phyloP scores from a whole-genome alignment of 2,888 invertebrate species.

The Acanthosoma haemorrhoidale region DNA sequence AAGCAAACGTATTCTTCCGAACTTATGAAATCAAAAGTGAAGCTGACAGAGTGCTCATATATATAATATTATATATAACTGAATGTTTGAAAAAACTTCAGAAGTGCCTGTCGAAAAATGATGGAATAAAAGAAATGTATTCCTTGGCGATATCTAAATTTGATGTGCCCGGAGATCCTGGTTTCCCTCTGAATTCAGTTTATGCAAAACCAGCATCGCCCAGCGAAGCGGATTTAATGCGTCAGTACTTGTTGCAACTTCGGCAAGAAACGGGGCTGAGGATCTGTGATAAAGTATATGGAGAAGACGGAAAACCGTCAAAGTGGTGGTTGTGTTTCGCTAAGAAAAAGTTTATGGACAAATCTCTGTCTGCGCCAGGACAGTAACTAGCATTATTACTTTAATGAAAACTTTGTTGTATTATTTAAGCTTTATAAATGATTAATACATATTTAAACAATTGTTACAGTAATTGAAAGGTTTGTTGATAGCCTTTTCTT shows the following conservation, averaged over 20 bases:
- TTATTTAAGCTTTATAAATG: too few relatives aligned
- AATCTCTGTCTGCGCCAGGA: conserved; percentile 85
- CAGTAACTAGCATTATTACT: too few relatives aligned
- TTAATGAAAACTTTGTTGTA: too few relatives aligned
- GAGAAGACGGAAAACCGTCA: conserved; percentile 88
- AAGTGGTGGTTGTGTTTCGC: conserved; percentile 99
- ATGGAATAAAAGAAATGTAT: conserved; percentile 93
- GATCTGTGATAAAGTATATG: conserved; percentile 88
- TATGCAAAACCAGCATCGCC: conserved; percentile 78
- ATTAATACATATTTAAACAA: too few relatives aligned
- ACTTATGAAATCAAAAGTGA: conserved; percentile 99
- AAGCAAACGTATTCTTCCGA: conserved; percentile 98
- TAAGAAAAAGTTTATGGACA: conserved; percentile 99
- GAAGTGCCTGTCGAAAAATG: conserved; percentile 80
- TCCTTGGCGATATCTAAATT: conserved; percentile 89
- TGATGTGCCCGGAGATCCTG: conserved; percentile 92
- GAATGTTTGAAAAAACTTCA: conserved; percentile 94
- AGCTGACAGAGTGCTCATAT: conserved; percentile 93
- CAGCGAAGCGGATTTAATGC: conserved; percentile 74
- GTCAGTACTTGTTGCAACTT: conserved; percentile 87
- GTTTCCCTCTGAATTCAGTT: conserved; percentile 92
- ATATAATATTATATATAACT: conserved; percentile 93
- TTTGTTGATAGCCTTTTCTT: too few relatives aligned
- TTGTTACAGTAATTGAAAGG: too few relatives aligned
- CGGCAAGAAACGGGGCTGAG: conserved; percentile 91